Percentiles rank a stretch among this genome's conserved stretches.
phyloP scores from a whole-genome alignment of 2,888 invertebrate species.

The Ligdia adustata region DNA sequence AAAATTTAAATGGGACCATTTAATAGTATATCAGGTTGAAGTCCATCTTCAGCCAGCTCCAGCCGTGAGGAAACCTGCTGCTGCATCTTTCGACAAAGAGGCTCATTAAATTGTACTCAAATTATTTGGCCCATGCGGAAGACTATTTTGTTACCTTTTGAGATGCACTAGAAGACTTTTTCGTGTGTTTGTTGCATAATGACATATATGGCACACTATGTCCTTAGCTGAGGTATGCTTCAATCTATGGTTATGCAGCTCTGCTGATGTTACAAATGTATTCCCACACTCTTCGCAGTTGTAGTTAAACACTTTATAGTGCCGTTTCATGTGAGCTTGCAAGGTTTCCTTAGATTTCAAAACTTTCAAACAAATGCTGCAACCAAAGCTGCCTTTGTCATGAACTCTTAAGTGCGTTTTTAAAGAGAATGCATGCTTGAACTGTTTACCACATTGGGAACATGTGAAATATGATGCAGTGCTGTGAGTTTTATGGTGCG shows the following conservation, averaged over 20 bases:
- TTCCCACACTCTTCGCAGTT: conserved; percentile 78
- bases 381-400: conserved; percentile 59
- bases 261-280: conserved; percentile 74
- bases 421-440: conserved; percentile 72
- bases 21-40: too few relatives aligned
- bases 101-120: too few relatives aligned
- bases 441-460: conserved; percentile 74
- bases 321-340: conserved; percentile 69
- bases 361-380: conserved; percentile 68
- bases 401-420: conserved; percentile 73
- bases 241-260: conserved; percentile 69
- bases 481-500: conserved; percentile 74
- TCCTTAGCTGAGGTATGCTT: conserved; percentile 62
- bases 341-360: conserved; percentile 70
- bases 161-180: conserved; percentile 70
- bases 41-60: too few relatives aligned
- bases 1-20: too few relatives aligned
- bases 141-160: conserved; percentile 55
- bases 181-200: conserved; percentile 69
- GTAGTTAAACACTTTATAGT: conserved; percentile 72
- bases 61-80: too few relatives aligned
- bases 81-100: too few relatives aligned
- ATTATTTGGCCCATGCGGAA: too few relatives aligned
- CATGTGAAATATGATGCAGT: conserved; percentile 66
- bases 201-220: conserved; percentile 71